Base-by-base conservation (phyloP, 2,797 vertebrate genomes). In the Cyclopterus lumpus region DNA sequence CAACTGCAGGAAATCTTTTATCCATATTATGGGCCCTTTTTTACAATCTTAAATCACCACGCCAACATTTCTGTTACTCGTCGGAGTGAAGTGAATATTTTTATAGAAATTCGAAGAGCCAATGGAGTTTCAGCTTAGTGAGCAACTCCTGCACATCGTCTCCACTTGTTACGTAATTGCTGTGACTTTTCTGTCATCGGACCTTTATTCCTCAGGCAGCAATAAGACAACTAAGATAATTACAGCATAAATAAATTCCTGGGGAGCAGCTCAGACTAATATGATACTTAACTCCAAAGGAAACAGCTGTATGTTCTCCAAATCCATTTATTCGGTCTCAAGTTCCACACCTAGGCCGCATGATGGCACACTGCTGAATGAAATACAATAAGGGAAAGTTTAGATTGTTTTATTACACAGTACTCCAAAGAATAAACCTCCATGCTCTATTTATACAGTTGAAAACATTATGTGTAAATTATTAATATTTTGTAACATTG, bases 1-100 rank as follows among this genome's bases (percentile, higher is more conserved):
- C 77, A 84, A 85, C 81, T 83, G 67, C 32, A 81, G 83, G 75
- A 92, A 89, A 91, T 90, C 71, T 89, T 86, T 92, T 83, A 83
- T 71, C 80, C 84, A 79, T 82, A 79, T 81, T 60, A 89, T 60
- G 67, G 58, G 71, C 70, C 34, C 64, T 64, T 44, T 68, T 57
- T 68, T 42, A 68, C 68, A 58, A 69, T 58, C 46, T 46, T 34
- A 72, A 82, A 85, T 65, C 57, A 6, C 36, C 42, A 60, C 57
- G 81, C 71, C 71, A 77, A 54, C 58, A 67, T 74, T 53, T 70
- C 77, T 72, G 62, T 40, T 70, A 73, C 58, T 71, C 4, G 1
- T 75, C 76, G 54, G 26, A 59, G 34, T 26, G 22, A 65, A 66
- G 36, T 61, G 49, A 61, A 6, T 78, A 62, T 81, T 87, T 80